These are phyloP conservation scores for Sebastes paucispinis DNA, from an alignment of 2,797 vertebrate genomes.

Conservation along the genomic window DNA sequence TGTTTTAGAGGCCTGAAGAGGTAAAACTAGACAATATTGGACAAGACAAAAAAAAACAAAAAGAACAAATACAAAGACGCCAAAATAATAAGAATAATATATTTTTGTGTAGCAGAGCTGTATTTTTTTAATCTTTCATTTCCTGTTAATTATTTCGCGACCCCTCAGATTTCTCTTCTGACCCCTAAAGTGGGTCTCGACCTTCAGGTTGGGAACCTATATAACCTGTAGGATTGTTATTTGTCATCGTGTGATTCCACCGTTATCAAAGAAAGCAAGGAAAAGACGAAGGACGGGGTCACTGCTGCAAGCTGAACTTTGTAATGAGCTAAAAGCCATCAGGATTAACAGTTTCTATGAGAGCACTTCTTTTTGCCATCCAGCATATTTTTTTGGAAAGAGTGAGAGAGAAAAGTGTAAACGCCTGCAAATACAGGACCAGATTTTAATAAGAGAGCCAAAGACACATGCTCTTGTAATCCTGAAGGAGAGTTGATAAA, in stretches of 20 bases:
- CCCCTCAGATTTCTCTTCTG: neutral
- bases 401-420: neutral
- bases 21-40: neutral
- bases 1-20: neutral
- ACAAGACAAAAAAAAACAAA: too few species aligned
- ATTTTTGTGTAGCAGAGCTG: neutral
- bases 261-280: neutral
- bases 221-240: neutral
- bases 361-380: neutral
- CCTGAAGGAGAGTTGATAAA: conserved; percentile 57
- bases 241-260: neutral
- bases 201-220: neutral
- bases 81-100: neutral
- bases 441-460: conserved; percentile 53
- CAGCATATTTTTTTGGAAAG: conserved; percentile 19
- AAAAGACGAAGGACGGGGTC: neutral
- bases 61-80: neutral
- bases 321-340: neutral
- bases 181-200: neutral
- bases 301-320: neutral
- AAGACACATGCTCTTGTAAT: conserved; percentile 32
- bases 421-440: neutral
- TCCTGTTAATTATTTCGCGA: neutral
- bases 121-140: neutral
- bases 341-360: neutral